Percentiles rank a stretch among this genome's conserved stretches.
Evolutionary conservation across 2,113 vertebrate genomes (phyloP).

Genomic region (Poeciliopsis retropinna): DNA sequence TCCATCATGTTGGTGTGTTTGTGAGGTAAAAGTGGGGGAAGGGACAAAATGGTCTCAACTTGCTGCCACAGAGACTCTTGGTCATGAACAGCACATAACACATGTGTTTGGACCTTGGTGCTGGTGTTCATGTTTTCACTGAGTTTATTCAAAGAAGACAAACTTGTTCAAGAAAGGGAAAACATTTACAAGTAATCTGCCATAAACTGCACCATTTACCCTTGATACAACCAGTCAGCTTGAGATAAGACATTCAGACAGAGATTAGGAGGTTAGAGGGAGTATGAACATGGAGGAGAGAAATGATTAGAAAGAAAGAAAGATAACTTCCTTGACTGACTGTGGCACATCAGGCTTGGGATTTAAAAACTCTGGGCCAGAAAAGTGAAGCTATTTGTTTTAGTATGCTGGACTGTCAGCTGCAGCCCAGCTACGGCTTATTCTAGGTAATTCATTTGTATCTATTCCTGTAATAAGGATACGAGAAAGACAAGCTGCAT

Average conservation of each 20-base stretch:
- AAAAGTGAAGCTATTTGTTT: conserved; percentile 56
- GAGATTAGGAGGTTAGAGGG: neutral
- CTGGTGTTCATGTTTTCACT: neutral
- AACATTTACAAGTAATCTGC: conserved; percentile 7
- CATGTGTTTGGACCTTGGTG: conserved; percentile 4
- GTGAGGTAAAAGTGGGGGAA: conserved; percentile 46
- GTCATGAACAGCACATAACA: conserved; percentile 24
- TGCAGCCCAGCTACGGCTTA: conserved; percentile 23
- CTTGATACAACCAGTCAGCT: conserved; percentile 18
- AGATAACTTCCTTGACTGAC: conserved; percentile 43
- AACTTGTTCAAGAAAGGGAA: neutral
- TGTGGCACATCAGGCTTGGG: conserved; percentile 29
- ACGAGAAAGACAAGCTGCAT: neutral
- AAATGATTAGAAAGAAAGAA: conserved; percentile 30
- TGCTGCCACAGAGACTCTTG: conserved; percentile 7
- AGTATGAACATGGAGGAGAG: conserved; percentile 6
- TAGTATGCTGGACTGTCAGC: conserved; percentile 29
- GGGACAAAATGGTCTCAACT: conserved; percentile 31
- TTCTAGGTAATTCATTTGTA: conserved; percentile 33
- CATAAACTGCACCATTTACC: conserved; percentile 32
- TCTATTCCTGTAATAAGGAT: conserved; percentile 25
- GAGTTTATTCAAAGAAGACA: neutral
- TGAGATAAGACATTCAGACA: neutral
- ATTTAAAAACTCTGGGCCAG: conserved; percentile 19
- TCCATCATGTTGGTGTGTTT: conserved; percentile 22